Conservation (phyloP, 2,888 invertebrate species). For the Amaurobius ferox region DNA sequence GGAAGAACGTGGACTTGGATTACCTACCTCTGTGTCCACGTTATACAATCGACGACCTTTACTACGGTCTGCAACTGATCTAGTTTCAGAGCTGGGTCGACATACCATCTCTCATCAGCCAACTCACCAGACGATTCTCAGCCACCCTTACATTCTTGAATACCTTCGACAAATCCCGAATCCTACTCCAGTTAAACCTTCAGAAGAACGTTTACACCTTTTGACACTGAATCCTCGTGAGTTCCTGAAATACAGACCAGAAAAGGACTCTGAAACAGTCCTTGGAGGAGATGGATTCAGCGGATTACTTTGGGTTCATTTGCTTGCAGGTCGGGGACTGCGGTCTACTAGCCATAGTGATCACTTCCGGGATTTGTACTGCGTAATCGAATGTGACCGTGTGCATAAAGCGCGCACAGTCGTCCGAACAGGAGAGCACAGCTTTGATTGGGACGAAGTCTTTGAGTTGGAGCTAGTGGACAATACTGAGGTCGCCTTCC, state of each 20-base stretch:
- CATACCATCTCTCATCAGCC: conserved; percentile 63
- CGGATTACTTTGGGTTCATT: conserved; percentile 93
- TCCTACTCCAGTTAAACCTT: conserved; percentile 74
- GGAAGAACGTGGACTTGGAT: conserved; percentile 60
- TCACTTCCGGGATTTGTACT: conserved; percentile 89
- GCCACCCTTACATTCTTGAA: conserved; percentile 68
- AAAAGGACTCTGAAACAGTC: conserved; percentile 71
- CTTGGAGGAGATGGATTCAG: conserved; percentile 82
- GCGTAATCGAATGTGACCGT: conserved; percentile 97
- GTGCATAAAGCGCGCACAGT: conserved; percentile 98
- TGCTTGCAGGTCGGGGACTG: conserved; percentile 91
- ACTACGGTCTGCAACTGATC: conserved; percentile 57
- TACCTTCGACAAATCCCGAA: conserved; percentile 72
- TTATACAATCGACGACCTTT: conserved; percentile 58
- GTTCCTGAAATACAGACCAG: conserved; percentile 86
- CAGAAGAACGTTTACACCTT: conserved; percentile 72
- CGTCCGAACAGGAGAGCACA: conserved; percentile 92
- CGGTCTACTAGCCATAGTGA: conserved; percentile 75
- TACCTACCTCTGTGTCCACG: conserved; percentile 61
- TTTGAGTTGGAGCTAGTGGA: conserved; percentile 97
- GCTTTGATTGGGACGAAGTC: conserved; percentile 99
- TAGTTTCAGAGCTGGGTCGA: conserved; percentile 51
- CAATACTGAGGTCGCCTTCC: conserved; percentile 94
- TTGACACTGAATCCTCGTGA: conserved; percentile 79
- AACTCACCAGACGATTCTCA: conserved; percentile 47